These are phyloP conservation scores for Pheosia tremula DNA, from an alignment of 2,888 invertebrate species.

Conservation along the genomic window DNA sequence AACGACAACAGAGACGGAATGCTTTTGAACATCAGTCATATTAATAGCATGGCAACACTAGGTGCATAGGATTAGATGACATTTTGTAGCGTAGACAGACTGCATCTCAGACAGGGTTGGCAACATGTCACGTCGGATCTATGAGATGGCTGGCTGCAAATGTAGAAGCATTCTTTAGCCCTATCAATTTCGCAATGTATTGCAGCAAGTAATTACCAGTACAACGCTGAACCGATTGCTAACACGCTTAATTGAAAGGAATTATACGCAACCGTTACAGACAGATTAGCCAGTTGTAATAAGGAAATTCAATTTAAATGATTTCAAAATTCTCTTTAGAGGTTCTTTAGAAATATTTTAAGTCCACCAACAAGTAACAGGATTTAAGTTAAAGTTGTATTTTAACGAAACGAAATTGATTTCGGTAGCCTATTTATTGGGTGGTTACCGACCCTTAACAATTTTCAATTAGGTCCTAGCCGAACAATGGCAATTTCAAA, in stretches of 20 bases:
- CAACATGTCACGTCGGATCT: constrained; percentile 34
- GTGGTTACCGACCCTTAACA: constrained; percentile 61
- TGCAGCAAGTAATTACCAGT: constrained; percentile 19
- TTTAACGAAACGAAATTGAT: neutral
- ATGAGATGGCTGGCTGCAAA: constrained; percentile 22
- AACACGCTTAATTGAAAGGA: neutral
- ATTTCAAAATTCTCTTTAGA: neutral
- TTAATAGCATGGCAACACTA: constrained; percentile 46
- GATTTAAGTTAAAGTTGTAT: neutral
- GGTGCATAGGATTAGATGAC: constrained; percentile 48
- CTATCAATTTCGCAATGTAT: constrained; percentile 23
- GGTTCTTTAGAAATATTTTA: neutral
- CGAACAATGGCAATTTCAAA: constrained; percentile 77
- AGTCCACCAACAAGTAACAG: neutral
- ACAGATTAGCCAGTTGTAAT: too few species aligned
- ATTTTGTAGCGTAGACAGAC: constrained; percentile 38
- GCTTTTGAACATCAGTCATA: constrained; percentile 46
- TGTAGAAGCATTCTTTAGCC: constrained; percentile 18
- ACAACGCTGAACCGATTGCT: constrained; percentile 12
- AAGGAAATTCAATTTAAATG: neutral
- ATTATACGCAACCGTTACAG: too few species aligned
- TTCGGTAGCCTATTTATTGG: constrained; percentile 11
- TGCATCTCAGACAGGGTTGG: constrained; percentile 25
- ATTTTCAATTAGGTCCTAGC: constrained; percentile 68
- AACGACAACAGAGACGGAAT: constrained; percentile 38